Evolutionary conservation across 2,113 vertebrate species (phyloP).

Genomic region (Dendropsophus ebraccatus): DNA sequence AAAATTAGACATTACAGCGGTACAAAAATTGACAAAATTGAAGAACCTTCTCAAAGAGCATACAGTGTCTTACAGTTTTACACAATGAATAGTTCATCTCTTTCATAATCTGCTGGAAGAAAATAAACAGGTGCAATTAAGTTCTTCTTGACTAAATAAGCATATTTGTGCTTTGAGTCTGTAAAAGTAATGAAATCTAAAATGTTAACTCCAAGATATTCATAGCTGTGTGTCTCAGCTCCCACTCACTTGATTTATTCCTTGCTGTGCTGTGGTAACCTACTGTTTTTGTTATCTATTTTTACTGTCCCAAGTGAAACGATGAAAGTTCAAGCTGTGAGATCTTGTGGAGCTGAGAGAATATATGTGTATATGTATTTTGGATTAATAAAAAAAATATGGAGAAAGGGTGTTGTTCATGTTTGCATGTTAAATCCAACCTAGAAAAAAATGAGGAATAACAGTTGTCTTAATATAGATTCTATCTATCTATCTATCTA

Average conservation of each 20-base stretch:
- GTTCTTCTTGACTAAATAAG: not conserved
- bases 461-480: not conserved
- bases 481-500: too few relatives aligned
- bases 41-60: too few relatives aligned
- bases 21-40: too few relatives aligned
- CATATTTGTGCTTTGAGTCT: not conserved
- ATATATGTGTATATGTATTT: not conserved
- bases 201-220: not conserved
- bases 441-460: not conserved
- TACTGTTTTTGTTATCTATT: not conserved
- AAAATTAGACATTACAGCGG: too few relatives aligned
- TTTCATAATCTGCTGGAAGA: too few relatives aligned
- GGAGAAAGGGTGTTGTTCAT: not conserved
- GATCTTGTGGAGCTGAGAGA: not conserved
- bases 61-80: too few relatives aligned
- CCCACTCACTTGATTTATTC: not conserved
- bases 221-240: too few relatives aligned
- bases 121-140: not conserved
- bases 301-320: not conserved
- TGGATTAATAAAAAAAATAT: not conserved
- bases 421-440: not conserved
- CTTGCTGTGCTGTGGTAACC: not conserved
- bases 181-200: not conserved
- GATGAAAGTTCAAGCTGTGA: slow-evolving; percentile 12
- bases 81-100: too few relatives aligned